phyloP scores from a whole-genome alignment of 2,888 invertebrate species.

The Meliscaeva auricollis region DNA sequence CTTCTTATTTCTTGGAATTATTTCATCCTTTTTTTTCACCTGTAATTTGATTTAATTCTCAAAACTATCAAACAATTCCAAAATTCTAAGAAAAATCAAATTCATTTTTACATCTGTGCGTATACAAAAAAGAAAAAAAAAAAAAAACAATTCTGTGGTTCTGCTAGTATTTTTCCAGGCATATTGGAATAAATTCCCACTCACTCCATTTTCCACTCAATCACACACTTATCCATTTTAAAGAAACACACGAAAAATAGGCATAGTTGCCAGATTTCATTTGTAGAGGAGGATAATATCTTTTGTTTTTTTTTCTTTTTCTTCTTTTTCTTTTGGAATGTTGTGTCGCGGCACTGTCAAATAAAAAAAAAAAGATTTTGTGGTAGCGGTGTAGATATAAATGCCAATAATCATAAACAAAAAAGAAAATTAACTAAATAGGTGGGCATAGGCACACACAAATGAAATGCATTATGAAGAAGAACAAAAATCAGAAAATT shows the following conservation, averaged over 20 bases:
- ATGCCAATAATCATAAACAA: constrained; percentile 61
- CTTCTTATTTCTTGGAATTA: not conserved
- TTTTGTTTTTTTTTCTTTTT: not conserved
- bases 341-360: constrained; percentile 48
- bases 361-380: constrained; percentile 47
- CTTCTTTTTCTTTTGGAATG: constrained; percentile 38
- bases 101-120: constrained; percentile 61
- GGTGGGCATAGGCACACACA: not conserved
- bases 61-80: constrained; percentile 24
- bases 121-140: not conserved
- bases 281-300: not conserved
- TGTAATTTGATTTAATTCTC: constrained; percentile 13
- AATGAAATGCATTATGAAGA: not conserved
- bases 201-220: constrained; percentile 64
- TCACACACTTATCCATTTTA: constrained; percentile 42
- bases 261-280: constrained; percentile 68
- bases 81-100: constrained; percentile 43
- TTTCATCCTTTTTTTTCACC: constrained; percentile 19
- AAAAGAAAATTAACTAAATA: constrained; percentile 44
- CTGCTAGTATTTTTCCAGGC: constrained; percentile 48
- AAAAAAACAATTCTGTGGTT: constrained; percentile 26
- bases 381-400: constrained; percentile 24
- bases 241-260: constrained; percentile 3
- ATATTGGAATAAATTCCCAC: constrained; percentile 46
- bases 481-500: constrained; percentile 44